Conservation (phyloP, 2,113 vertebrate genomes). For the Cygnus buccinator region DNA sequence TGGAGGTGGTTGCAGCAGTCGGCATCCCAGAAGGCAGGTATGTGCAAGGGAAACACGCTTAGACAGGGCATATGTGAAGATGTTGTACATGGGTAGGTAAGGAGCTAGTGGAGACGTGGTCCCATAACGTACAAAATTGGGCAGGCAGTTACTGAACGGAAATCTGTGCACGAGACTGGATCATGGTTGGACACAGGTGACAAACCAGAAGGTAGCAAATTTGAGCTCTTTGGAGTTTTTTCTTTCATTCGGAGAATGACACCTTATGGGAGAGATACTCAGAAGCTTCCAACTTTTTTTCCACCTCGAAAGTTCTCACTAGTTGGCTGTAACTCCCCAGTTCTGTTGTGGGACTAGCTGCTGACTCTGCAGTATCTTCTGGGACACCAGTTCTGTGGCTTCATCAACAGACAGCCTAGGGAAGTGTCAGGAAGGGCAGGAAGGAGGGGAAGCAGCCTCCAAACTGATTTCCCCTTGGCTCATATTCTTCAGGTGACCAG, state of each 20-base stretch:
- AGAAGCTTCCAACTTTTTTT: neutral
- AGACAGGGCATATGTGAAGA: fast-evolving
- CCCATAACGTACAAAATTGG: neutral
- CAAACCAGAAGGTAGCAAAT: neutral
- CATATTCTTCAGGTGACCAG: neutral
- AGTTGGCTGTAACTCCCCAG: neutral
- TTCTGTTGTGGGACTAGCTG: fast-evolving
- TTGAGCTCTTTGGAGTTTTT: neutral
- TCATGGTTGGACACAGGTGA: neutral
- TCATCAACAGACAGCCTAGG: neutral
- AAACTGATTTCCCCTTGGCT: neutral
- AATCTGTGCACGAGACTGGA: neutral
- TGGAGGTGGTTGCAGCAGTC: fast-evolving
- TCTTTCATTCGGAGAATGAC: neutral
- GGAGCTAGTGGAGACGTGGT: fast-evolving
- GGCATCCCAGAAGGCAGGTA: fast-evolving
- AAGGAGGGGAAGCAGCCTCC: neutral
- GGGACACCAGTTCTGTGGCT: neutral
- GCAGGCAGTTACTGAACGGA: neutral
- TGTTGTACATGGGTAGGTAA: neutral
- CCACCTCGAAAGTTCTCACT: neutral
- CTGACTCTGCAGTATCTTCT: neutral
- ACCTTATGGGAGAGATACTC: neutral
- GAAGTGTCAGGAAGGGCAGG: neutral
- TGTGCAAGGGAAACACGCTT: neutral